Percentiles rank a stretch among this genome's conserved stretches.
These are phyloP conservation scores for Hestina assimilis DNA, from an alignment of 1,140 invertebrate genomes.

Conservation along the genomic window DNA sequence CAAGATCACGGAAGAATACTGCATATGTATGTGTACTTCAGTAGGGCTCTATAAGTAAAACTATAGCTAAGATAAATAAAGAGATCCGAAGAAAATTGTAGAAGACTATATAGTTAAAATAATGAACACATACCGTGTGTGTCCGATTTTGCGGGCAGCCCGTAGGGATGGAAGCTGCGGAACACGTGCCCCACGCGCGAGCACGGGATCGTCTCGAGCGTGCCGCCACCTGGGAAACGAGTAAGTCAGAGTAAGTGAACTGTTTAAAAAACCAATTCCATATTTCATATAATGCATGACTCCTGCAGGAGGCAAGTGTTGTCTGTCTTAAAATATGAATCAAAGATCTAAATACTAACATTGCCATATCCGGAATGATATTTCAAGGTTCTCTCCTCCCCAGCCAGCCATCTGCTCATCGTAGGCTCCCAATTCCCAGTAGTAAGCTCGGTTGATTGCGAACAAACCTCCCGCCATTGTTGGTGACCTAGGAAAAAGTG, in stretches of 20 bases:
- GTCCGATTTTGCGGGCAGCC: constrained; percentile 91
- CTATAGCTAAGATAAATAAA: too few species aligned
- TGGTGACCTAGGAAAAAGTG: constrained; percentile 81
- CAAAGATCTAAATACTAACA: constrained; percentile 72
- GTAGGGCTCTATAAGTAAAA: too few species aligned
- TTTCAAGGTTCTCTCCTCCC: constrained; percentile 98
- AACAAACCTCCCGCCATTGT: constrained; percentile 97
- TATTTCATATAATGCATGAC: too few species aligned
- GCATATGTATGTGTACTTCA: too few species aligned
- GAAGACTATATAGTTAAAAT: too few species aligned
- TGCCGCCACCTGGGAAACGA: constrained; percentile 87
- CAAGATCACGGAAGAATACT: too few species aligned
- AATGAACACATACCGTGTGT: constrained; percentile 83
- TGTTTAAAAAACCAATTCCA: too few species aligned
- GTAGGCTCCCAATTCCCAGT: constrained; percentile 97
- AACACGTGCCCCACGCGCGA: constrained; percentile 97
- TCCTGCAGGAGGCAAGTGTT: too few species aligned
- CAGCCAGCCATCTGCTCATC: constrained; percentile 94
- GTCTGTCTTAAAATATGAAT: too few species aligned
- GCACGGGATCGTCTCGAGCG: constrained; percentile 91
- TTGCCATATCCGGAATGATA: constrained; percentile 95
- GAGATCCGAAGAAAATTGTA: too few species aligned
- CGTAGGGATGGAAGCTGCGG: constrained; percentile 95
- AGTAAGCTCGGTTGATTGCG: constrained; percentile 92
- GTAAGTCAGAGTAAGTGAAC: neutral